These are phyloP conservation scores for Micrastur ruficollis DNA, from an alignment of 2,797 vertebrate genomes.

Conservation along the genomic window DNA sequence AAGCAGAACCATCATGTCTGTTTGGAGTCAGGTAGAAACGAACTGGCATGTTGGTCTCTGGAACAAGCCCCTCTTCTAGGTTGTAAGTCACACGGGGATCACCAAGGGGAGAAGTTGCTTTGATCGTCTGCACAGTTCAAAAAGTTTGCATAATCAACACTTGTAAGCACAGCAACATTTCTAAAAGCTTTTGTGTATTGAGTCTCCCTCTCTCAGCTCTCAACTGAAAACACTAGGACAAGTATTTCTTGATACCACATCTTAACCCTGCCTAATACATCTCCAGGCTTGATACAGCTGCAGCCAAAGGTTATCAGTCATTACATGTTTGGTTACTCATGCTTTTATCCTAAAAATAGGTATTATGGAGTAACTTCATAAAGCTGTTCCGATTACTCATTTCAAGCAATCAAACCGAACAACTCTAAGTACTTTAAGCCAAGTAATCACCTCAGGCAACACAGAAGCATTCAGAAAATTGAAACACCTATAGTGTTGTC, in stretches of 20 bases:
- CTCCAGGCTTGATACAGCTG: background rate
- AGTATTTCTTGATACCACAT: background rate
- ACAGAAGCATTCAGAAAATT: background rate
- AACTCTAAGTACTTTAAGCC: background rate
- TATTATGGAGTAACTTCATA: constrained; percentile 53
- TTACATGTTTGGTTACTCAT: background rate
- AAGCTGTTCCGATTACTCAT: constrained; percentile 51
- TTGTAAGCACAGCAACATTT: background rate
- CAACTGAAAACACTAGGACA: background rate
- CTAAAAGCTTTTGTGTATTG: background rate
- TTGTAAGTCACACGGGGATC: constrained; percentile 88
- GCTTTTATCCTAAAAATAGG: constrained; percentile 17
- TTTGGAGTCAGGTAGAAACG: constrained; percentile 91
- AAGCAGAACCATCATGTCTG: constrained; percentile 85
- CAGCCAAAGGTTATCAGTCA: background rate
- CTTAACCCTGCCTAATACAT: background rate
- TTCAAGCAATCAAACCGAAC: background rate
- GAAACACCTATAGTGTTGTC: background rate
- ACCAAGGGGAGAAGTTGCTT: constrained; percentile 83
- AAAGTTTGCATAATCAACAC: background rate
- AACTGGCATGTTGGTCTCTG: constrained; percentile 88
- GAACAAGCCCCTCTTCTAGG: constrained; percentile 87
- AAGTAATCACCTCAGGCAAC: background rate
- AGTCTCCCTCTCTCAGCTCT: background rate
- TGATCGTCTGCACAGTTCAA: constrained; percentile 78